phyloP scores from a whole-genome alignment of 2,797 vertebrate species.

The Cirrhinus molitorella region DNA sequence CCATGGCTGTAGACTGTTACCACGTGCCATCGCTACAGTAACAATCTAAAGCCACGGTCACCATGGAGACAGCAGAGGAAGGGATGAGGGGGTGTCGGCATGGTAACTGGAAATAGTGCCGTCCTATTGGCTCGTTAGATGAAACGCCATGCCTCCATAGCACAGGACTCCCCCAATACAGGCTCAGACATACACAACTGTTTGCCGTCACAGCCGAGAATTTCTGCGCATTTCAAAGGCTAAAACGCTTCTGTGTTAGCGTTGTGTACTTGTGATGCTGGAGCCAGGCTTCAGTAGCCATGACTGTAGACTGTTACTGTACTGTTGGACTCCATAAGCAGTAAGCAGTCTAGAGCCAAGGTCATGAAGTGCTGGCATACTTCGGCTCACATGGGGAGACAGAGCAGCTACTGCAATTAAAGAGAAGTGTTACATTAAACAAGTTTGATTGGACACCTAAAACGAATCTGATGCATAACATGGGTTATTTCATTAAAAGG shows the following conservation, averaged over 20 bases:
- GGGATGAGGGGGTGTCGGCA: conserved; percentile 75
- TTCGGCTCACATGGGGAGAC: conserved; percentile 15
- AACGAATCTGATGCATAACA: neutral
- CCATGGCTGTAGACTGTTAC: conserved; percentile 99
- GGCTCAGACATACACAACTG: conserved; percentile 73
- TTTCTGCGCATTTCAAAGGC: neutral
- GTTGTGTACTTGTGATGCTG: conserved; percentile 46
- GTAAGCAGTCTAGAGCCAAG: conserved; percentile 99
- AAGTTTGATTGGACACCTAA: neutral
- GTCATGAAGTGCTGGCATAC: conserved; percentile 90
- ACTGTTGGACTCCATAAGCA: conserved; percentile 87
- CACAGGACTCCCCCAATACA: conserved; percentile 76
- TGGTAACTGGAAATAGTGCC: conserved; percentile 79
- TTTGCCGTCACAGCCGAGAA: conserved; percentile 26
- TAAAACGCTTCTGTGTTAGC: neutral
- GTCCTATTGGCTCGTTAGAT: conserved; percentile 73
- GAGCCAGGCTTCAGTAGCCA: conserved; percentile 97
- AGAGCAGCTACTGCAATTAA: conserved; percentile 23
- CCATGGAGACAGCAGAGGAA: conserved; percentile 90
- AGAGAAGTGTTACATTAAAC: conserved; percentile 25
- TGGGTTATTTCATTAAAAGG: neutral
- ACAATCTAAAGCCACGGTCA: conserved; percentile 99
- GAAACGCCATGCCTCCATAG: conserved; percentile 66
- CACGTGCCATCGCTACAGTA: conserved; percentile 92
- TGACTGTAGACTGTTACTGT: conserved; percentile 99